phyloP scores from a whole-genome alignment of 2,888 invertebrate species.

The Charanyca ferruginea region DNA sequence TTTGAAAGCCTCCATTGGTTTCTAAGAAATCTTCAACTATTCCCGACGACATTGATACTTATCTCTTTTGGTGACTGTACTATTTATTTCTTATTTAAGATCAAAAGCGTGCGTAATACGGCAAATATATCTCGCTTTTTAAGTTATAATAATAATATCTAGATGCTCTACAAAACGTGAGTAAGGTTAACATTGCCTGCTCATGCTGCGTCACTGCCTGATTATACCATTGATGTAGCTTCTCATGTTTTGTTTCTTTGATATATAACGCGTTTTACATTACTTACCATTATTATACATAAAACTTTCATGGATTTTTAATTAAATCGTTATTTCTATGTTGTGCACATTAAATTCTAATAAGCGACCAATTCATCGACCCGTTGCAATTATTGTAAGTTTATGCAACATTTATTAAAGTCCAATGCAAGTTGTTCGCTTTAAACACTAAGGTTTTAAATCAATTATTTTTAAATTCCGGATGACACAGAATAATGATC shows the following conservation, averaged over 20 bases:
- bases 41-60: too few relatives aligned
- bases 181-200: constrained; percentile 16
- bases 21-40: too few relatives aligned
- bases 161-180: neutral
- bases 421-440: neutral
- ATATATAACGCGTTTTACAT: too few relatives aligned
- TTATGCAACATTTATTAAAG: constrained; percentile 16
- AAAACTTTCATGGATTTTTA: too few relatives aligned
- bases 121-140: neutral
- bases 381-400: neutral
- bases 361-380: neutral
- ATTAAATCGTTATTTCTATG: neutral
- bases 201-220: neutral
- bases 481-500: constrained; percentile 34
- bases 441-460: neutral
- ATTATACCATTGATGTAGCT: constrained; percentile 20
- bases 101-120: neutral
- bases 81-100: neutral
- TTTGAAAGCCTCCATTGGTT: too few relatives aligned
- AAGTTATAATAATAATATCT: neutral
- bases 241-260: neutral
- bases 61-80: too few relatives aligned
- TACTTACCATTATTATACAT: too few relatives aligned
- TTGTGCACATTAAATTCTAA: neutral
- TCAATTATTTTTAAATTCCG: constrained; percentile 30